Evolutionary conservation across 35 echinoderm and acorn worm genomes (phyloP).

Genomic region (Stichopus chloronotus): DNA sequence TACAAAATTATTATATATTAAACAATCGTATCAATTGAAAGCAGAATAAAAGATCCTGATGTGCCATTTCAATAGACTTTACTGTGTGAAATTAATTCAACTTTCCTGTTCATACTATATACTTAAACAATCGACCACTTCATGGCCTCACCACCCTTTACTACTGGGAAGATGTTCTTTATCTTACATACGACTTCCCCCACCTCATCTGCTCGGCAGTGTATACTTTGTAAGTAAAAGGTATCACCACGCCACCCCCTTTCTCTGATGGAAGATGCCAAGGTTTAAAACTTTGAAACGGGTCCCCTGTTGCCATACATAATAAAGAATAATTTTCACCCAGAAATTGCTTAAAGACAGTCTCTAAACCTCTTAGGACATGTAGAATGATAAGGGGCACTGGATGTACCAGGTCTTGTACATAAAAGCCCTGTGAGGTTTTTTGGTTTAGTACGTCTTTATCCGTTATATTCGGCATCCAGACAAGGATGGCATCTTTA

Average conservation of each 20-base stretch:
- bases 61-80: too few relatives aligned
- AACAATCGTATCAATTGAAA: too few relatives aligned
- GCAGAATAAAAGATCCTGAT: too few relatives aligned
- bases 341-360: neutral
- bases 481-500: neutral
- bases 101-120: too few relatives aligned
- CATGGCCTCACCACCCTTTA: slow-evolving; percentile 8
- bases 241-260: slow-evolving; percentile 25
- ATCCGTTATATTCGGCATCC: neutral
- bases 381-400: neutral
- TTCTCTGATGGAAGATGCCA: slow-evolving; percentile 17
- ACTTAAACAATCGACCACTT: neutral
- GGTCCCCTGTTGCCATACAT: neutral
- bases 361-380: neutral
- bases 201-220: neutral
- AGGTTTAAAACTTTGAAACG: slow-evolving; percentile 14
- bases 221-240: slow-evolving; percentile 8
- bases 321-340: neutral
- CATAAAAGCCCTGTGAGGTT: neutral
- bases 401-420: neutral
- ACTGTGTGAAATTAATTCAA: too few relatives aligned
- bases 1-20: too few relatives aligned
- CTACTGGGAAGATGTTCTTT: neutral
- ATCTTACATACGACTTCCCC: slow-evolving; percentile 2
- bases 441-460: neutral